A percentile compares a stretch with the other conserved stretches of the same genome.
phyloP scores from a whole-genome alignment of 2,113 vertebrate genomes.

The Prionailurus bengalensis region DNA sequence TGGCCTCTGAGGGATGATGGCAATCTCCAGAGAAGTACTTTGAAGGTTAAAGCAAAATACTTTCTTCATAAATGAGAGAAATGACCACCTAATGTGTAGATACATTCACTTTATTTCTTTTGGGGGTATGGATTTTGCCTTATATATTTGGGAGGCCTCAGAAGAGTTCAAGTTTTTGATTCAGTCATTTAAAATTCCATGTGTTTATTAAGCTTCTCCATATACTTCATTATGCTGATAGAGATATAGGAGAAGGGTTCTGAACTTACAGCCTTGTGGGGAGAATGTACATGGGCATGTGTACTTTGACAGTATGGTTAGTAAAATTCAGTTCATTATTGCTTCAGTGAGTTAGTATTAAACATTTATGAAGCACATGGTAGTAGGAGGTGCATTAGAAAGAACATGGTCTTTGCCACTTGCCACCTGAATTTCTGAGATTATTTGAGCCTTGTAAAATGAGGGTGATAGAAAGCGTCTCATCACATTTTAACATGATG shows the following conservation, averaged over 20 bases:
- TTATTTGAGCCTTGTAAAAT: not conserved
- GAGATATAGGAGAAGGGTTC: not conserved
- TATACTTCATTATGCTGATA: not conserved
- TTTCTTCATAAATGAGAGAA: not conserved
- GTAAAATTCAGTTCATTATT: not conserved
- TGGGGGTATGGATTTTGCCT: not conserved
- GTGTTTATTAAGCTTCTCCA: not conserved
- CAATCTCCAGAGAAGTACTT: not conserved
- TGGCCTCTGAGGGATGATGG: not conserved
- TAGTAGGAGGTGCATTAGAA: not conserved
- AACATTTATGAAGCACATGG: not conserved
- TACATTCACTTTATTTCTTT: not conserved
- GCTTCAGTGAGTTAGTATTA: not conserved
- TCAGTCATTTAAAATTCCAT: not conserved
- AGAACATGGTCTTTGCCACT: not conserved
- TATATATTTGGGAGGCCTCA: not conserved
- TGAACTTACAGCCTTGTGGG: not conserved
- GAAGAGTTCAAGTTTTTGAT: conserved; percentile 6
- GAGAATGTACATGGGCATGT: not conserved
- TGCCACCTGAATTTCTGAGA: not conserved
- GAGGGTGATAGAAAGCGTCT: not conserved
- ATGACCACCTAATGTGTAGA: not conserved
- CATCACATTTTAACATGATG: not conserved
- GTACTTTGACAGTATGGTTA: not conserved
- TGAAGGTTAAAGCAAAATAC: conserved; percentile 26